Conservation (phyloP, 2,888 invertebrate species). For the Phengaris arion region DNA sequence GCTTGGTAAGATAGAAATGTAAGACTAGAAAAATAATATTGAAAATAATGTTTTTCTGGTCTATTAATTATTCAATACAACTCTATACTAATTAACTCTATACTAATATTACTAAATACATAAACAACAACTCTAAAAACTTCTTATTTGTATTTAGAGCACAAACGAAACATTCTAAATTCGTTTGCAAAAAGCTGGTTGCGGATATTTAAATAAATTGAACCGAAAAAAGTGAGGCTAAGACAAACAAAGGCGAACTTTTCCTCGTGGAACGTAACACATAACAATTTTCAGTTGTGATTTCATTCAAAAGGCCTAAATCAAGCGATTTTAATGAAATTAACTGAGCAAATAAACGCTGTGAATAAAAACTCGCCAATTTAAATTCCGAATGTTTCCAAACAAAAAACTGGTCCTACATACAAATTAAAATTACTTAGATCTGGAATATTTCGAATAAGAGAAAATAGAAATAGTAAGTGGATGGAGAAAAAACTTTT, state of each 20-base stretch:
- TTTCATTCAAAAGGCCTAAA: slow-evolving; percentile 12
- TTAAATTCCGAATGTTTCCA: slow-evolving; percentile 8
- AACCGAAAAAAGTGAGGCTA: background rate
- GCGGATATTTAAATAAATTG: slow-evolving; percentile 20
- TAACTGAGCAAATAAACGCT: slow-evolving; percentile 17
- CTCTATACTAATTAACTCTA: too few species aligned
- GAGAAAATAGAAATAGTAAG: background rate
- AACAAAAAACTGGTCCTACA: slow-evolving; percentile 5
- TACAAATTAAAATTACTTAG: background rate
- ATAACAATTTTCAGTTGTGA: slow-evolving; percentile 12
- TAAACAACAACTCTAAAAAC: background rate
- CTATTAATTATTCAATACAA: background rate
- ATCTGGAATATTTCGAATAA: background rate
- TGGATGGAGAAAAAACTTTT: background rate
- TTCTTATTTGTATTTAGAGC: background rate
- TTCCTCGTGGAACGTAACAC: slow-evolving; percentile 8
- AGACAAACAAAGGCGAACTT: slow-evolving; percentile 19
- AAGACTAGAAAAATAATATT: too few species aligned
- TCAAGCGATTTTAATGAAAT: slow-evolving; percentile 14
- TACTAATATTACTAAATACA: too few species aligned
- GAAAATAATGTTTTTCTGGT: too few species aligned
- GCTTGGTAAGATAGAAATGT: too few species aligned
- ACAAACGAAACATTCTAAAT: background rate
- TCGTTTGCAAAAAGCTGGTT: background rate
- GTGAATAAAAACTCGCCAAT: slow-evolving; percentile 10